Evolutionary conservation across 2,113 vertebrate genomes (phyloP), one percentile per base, ranked within the genome.

Genomic region (Piliocolobus tephrosceles): DNA sequence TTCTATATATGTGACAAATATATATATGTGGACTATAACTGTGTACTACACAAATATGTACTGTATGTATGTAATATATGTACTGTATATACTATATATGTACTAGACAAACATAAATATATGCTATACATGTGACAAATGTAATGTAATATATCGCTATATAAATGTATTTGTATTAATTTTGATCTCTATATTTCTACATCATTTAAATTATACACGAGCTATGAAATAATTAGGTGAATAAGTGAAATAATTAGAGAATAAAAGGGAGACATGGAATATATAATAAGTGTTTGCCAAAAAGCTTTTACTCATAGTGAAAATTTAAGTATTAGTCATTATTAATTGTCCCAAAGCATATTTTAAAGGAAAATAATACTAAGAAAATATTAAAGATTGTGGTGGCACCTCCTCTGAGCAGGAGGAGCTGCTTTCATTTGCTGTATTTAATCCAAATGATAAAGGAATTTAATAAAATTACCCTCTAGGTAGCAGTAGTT

Each of bases 401-500:
- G 8, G n/a, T 70, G 50, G 88, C 72, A 66, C 43, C 25, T 76
- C 70, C n/a, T 88, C 2, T 94, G 43, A 96, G 76, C 75, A 80
- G 80, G 13, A 32, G 61, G 12, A 35, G 23, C 23, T 38, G 12
- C 9, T 75, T 82, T 90, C 23, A 2, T 73, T 89, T 55, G 35
- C 38, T 90, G 5, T 30, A 47, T 68, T 91, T 64, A 81, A 88
- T 50, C 30, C 81, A 96, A 72, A 40, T 30, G 47, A 72, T 35
- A 57, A 88, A 89, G 88, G 20, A 85, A 93, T 10, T 50, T 92
- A 82, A 72, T 57, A 88, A 83, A 91, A 92, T 90, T 70, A 43
- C n/a, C 47, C 22, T 83, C 38, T 1, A 11, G 32, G 8, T 45
- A 81, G 89, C 13, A 85, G 38, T 23, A 57, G 18, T 66, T 94